A percentile compares a stretch with the other conserved stretches of the same genome.
These are phyloP conservation scores for Hypomesus transpacificus DNA, from an alignment of 2,113 vertebrate genomes.

Conservation along the genomic window DNA sequence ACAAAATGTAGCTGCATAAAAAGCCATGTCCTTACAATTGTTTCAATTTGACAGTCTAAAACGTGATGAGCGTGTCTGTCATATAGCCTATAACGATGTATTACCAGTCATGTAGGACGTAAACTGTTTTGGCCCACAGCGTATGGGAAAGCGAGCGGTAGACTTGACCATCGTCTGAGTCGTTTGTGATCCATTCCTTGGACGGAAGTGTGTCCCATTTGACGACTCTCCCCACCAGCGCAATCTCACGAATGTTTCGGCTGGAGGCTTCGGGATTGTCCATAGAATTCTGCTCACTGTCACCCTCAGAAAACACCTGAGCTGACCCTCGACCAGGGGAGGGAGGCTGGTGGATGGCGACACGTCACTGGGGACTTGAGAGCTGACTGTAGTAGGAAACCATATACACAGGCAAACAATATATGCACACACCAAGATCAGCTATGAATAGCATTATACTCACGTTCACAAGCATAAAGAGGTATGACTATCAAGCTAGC, in stretches of 20 bases:
- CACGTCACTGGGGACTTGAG: slow-evolving; percentile 75
- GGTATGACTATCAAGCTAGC: too few relatives aligned
- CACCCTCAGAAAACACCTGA: slow-evolving; percentile 84
- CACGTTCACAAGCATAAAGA: background rate
- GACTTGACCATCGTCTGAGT: slow-evolving; percentile 74
- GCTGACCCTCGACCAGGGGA: slow-evolving; percentile 86
- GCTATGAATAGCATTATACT: background rate
- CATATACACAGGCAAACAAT: background rate
- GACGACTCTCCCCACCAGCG: slow-evolving; percentile 94
- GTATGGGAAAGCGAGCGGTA: slow-evolving; percentile 81
- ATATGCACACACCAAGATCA: background rate
- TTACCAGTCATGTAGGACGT: slow-evolving; percentile 88
- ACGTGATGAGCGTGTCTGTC: background rate
- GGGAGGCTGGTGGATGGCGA: slow-evolving; percentile 82
- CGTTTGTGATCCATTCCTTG: slow-evolving; percentile 68
- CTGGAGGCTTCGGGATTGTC: slow-evolving; percentile 73
- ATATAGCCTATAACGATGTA: too few relatives aligned
- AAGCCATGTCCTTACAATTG: background rate
- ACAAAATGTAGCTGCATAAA: slow-evolving; percentile 2
- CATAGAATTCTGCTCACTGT: slow-evolving; percentile 78
- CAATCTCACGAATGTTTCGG: slow-evolving; percentile 72
- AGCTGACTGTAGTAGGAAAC: slow-evolving; percentile 21
- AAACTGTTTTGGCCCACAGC: slow-evolving; percentile 89
- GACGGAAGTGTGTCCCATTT: slow-evolving; percentile 80
- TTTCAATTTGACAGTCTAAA: background rate